Base-by-base conservation (phyloP, 2,888 invertebrate species). In the Brachypterus glaber region DNA sequence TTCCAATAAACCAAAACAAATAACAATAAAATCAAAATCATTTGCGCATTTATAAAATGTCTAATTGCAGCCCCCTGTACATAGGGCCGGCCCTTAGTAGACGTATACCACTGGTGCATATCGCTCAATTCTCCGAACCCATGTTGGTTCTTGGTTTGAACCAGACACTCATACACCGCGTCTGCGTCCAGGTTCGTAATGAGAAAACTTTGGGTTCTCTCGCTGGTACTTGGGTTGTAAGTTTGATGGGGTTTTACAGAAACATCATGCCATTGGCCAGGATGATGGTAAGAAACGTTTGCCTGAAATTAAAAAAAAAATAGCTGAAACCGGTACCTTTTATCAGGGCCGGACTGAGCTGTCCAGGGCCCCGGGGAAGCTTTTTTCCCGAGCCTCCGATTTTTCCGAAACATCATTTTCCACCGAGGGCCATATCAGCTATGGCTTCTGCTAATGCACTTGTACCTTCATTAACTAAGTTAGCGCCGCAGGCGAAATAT, bases 81-180 rank as follows among this genome's bases (percentile, higher is more conserved):
- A 8, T 55, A 38, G 15, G 47, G 45, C 29, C 51, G 46, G 1
- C 64, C 65, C 33, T 55, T 60, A 17, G 59, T 57, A 3, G 64
- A 63, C 1, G 71, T 71, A 49, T 68, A 69, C 65, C 73, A 73
- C 50, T 70, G 70, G 52, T 71, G 71, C 13, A 69, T 51, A 38
- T 71, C 70, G n/a, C 70, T 69, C 3, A 70, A 60, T 51, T 72
- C 71, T 40, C 71, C 71, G 62, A 70, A 72, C 17, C 74, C 74
- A 47, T 71, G 71, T 46, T 69, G 68, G 53, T 74, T 75, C 55
- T 70, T 72, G 33, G 73, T 69, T 46, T 71, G 69, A n/a, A 74
- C 65, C 40, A 71, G 61, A 30, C 72, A 71, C 51, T 75, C 74
- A 53, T 73, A 75, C 17, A 69, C 66, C 2, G 71, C 68, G 29